A percentile compares a stretch with the other conserved stretches of the same genome.
Conservation (phyloP, 1,140 invertebrate species). For the Caenorhabditis inopinata region DNA sequence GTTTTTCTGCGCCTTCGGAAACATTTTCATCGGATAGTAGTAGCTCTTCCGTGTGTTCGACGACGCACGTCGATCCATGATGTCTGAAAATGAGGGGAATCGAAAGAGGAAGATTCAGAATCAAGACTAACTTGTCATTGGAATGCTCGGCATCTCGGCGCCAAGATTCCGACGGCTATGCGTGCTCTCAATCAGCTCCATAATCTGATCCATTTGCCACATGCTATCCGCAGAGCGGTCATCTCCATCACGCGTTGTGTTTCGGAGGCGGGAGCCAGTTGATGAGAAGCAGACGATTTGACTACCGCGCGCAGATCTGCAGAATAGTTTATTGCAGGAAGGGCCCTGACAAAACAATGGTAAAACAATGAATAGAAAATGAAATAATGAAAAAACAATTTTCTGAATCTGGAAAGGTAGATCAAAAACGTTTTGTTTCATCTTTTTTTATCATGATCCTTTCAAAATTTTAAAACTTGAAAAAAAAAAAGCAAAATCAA, state of each 20-base stretch:
- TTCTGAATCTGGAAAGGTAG: too few species aligned
- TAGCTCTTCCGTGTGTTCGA: conserved; percentile 50
- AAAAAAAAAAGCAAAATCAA: too few species aligned
- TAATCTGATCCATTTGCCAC: conserved; percentile 13
- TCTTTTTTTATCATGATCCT: too few species aligned
- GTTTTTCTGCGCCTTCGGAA: conserved; percentile 48
- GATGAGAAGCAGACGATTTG: not conserved
- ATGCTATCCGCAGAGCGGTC: not conserved
- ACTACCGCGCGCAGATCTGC: not conserved
- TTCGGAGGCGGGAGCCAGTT: not conserved
- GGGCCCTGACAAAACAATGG: too few species aligned
- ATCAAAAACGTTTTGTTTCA: too few species aligned
- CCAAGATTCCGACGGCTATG: not conserved
- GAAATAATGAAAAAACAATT: too few species aligned
- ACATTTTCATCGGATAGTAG: conserved; percentile 56
- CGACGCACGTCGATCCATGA: not conserved
- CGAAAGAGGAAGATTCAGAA: not conserved
- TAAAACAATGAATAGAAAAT: too few species aligned
- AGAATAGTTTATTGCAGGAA: too few species aligned
- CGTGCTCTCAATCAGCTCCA: not conserved
- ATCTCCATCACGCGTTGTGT: not conserved
- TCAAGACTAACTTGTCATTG: not conserved
- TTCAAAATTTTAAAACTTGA: not conserved
- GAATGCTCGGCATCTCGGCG: not conserved
- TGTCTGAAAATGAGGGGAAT: not conserved